Conservation (phyloP, 2,888 invertebrate genomes). For the Orthosia gracilis region DNA sequence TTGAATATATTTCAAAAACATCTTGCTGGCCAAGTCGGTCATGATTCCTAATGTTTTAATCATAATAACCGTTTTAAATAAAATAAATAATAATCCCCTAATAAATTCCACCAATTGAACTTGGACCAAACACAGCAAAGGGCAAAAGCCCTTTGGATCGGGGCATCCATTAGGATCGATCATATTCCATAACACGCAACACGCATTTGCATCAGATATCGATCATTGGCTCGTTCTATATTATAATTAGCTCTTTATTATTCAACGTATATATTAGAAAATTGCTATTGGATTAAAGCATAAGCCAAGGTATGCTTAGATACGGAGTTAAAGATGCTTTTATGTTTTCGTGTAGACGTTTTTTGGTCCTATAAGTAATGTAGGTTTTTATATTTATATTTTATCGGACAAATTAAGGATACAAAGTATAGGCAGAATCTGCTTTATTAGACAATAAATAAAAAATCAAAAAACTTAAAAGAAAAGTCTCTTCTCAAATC, state of each 20-base stretch:
- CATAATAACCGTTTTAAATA: too few species aligned
- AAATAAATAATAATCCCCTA: neutral
- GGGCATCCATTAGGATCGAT: constrained; percentile 77
- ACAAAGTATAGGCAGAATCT: neutral
- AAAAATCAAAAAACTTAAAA: too few species aligned
- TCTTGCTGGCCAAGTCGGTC: too few species aligned
- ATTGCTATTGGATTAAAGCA: neutral
- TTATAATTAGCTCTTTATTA: constrained; percentile 64
- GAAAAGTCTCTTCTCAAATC: too few species aligned
- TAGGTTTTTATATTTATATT: too few species aligned
- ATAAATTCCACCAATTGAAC: constrained; percentile 11
- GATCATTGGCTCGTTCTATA: constrained; percentile 58
- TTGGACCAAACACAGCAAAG: constrained; percentile 57
- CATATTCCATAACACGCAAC: constrained; percentile 68
- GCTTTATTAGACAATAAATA: neutral
- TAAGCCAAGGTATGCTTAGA: neutral
- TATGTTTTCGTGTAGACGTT: neutral
- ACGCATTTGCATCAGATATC: constrained; percentile 72
- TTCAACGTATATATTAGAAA: constrained; percentile 41
- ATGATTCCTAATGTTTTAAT: too few species aligned
- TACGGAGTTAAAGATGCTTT: neutral
- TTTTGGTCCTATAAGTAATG: neutral
- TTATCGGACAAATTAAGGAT: neutral
- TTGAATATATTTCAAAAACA: too few species aligned
- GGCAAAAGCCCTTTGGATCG: constrained; percentile 57